Evolutionary conservation across 1,140 invertebrate genomes (phyloP), one percentile per base, ranked within the genome.

Genomic region (Mercenaria mercenaria): DNA sequence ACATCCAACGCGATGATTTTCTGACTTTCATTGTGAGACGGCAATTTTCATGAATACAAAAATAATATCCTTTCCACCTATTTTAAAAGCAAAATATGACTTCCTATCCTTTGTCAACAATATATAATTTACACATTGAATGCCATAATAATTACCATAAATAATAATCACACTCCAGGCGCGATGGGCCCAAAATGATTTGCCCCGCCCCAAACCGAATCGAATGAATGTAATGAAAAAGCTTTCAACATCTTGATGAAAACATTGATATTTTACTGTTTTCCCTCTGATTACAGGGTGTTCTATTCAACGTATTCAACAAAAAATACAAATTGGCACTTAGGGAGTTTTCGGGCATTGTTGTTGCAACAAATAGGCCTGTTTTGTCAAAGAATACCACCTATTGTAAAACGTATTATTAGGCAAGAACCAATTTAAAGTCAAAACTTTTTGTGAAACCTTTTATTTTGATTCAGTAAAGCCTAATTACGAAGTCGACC

Each of bases 101-200:
- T 82, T 82, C 52, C 52, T 56, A 56, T n/a, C 37, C 39, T 61
- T 82, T 82, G 50, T 82, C 47, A 82, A 82, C 34, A 82, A 64
- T 82, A 82, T 79, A 82, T 82, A 82, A 82, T 82, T 82, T 82
- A 64, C 52, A 67, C 52, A 23, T n/a, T 82, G 80, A 82, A 82
- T 82, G 41, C 20, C 37, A 47, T 82, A 82, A 82, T 64, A 59
- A 82, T 82, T 64, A 64, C 56, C 34, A 29, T 82, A 59, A 29
- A 64, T 82, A 82, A 82, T 56, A 82, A 67, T 82, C 80, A 82
- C 80, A 59, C 80, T 82, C 80, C 59, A 29, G 80, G 56, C 80
- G 80, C 61, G 80, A 43, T 82, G 56, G 56, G 3, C 56, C 23
- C 37, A 39, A 47, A 82, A 82, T 82, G 80, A 8, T 56, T 32